Evolutionary conservation across 2,888 invertebrate genomes (phyloP).

Genomic region (Leucophora obtusa): DNA sequence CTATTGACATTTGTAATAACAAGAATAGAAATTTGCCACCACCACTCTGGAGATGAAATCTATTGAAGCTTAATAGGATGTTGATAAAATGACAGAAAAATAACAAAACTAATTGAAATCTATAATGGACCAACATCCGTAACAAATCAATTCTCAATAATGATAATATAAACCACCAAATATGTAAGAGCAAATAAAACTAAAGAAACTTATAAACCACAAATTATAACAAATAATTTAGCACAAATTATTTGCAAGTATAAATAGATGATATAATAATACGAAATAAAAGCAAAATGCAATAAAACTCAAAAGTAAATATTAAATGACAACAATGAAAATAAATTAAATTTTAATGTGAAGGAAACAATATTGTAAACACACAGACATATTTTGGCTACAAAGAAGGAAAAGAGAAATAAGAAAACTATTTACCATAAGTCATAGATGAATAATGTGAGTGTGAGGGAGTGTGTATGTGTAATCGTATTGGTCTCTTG

Average conservation of each 20-base stretch:
- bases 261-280: neutral
- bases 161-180: constrained; percentile 29
- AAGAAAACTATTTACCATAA: constrained; percentile 10
- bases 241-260: neutral
- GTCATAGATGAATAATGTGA: neutral
- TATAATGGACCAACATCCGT: constrained; percentile 50
- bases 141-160: constrained; percentile 44
- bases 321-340: constrained; percentile 38
- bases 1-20: neutral
- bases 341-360: constrained; percentile 46
- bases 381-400: neutral
- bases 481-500: neutral
- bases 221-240: constrained; percentile 23
- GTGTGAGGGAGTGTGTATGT: neutral
- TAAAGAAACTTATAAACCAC: neutral
- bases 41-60: neutral
- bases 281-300: neutral
- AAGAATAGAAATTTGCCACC: neutral
- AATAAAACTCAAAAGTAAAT: constrained; percentile 37
- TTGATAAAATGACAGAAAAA: constrained; percentile 20
- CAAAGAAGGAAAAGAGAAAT: neutral
- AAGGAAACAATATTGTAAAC: neutral
- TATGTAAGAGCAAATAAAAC: neutral
- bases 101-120: constrained; percentile 44
- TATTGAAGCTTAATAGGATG: constrained; percentile 20